Evolutionary conservation across 2,113 vertebrate genomes (phyloP), one percentile per base, ranked within the genome.

Genomic region (Salvelinus sp.): DNA sequence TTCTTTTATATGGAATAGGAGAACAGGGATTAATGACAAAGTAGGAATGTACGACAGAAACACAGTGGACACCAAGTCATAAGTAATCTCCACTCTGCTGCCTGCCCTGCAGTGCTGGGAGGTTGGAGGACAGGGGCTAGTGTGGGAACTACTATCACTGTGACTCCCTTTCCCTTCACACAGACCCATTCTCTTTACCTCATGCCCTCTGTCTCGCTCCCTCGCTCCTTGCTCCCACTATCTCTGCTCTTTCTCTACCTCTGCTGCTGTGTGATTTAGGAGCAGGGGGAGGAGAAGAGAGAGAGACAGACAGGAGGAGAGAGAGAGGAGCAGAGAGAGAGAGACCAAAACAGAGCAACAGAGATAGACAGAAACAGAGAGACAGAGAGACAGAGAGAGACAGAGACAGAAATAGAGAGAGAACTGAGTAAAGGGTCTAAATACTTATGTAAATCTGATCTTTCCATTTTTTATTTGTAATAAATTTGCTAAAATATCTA

Each of bases 211-310:
- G 23, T 14, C n/a, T 71, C 69, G 76, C 54, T 57, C 25, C 68
- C 69, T 76, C 57, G 2, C 13, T 70, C 48, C 0, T 58, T 54
- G 33, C 33, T 38, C 33, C 33, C 33, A 2, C 57, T 23, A 33
- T 63, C 25, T 30, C 38, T 9, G 27, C 58, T 20, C 74, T 47
- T 16, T 3, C n/a, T 74, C 60, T 73, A 72, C 79, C 82, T 76
- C 23, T 70, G 57, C 18, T 44, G 18, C 44, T 22, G 16, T 14
- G 33, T 84, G 74, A 74, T 85, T 77, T 82, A 44, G 74, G 30
- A 77, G 23, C 13, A 70, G 57, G 60, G 67, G 7, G 25, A 76
- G 0, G 72, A 30, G 44, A 30, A 76, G 77, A 79, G 2, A 75
- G 70, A 78, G 9, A 22, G 57, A 60, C 4, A 30, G 28, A 30